These are phyloP conservation scores for Abrostola tripartita DNA, from an alignment of 2,888 invertebrate genomes.

Conservation along the genomic window DNA sequence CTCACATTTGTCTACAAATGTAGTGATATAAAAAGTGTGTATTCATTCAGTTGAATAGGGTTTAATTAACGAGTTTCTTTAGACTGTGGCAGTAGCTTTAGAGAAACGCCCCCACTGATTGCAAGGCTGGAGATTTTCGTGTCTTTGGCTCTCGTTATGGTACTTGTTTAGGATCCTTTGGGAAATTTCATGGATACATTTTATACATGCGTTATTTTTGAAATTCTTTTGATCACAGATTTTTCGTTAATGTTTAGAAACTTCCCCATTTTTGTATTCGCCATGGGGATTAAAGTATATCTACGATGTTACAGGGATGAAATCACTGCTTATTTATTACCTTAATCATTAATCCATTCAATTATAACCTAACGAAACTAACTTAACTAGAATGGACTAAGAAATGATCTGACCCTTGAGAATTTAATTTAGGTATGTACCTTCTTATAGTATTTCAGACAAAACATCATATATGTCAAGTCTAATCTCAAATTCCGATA, in stretches of 20 bases:
- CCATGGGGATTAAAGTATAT: too few species aligned
- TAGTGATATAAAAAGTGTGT: conserved; percentile 7
- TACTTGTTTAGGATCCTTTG: conserved; percentile 33
- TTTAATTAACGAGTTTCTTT: conserved; percentile 29
- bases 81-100: background rate
- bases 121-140: conserved; percentile 10
- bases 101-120: conserved; percentile 19
- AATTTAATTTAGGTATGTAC: too few species aligned
- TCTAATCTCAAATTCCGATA: background rate
- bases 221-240: background rate
- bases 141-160: conserved; percentile 26
- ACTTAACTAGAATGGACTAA: too few species aligned
- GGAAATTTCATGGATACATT: conserved; percentile 1
- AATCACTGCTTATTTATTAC: too few species aligned
- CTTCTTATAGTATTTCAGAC: too few species aligned
- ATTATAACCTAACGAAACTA: too few species aligned
- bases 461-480: too few species aligned
- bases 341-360: too few species aligned
- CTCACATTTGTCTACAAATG: conserved; percentile 4
- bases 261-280: too few species aligned
- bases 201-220: background rate
- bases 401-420: too few species aligned
- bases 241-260: too few species aligned
- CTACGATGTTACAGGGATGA: too few species aligned
- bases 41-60: conserved; percentile 34